Base-by-base conservation (phyloP, 64 coral and sea anemone genomes). In the Porites australiensis region DNA sequence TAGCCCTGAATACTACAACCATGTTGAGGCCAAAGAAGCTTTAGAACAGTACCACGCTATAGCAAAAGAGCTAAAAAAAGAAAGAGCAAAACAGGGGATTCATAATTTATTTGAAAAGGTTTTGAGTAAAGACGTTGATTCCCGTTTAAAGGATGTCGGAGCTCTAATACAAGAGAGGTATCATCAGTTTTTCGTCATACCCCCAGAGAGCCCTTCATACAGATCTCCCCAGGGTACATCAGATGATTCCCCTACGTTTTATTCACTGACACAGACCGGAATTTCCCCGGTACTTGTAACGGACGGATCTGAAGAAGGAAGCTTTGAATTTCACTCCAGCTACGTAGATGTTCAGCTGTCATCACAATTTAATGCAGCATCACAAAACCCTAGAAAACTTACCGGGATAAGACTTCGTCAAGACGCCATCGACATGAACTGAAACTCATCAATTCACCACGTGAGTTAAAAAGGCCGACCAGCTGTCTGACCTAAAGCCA, bases 1-100 rank as follows among this genome's bases (percentile, higher is more conserved):
- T 2, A 65, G 55, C 16, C 58, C n/a, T 66, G 16, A 83, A 18
- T 83, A 83, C 19, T 83, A 83, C 16, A 37, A 20, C 60, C 79
- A 83, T 50, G 79, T 83, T 49, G 79, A 83, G 60, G 79, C 59
- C 14, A 83, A 65, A 19, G 59, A 61, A 10, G 79, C 79, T 83
- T 59, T 83, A 5, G 59, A 64, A 10, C 60, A 45, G 11, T 83
- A 48, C 12, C 79, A 83, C 44, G 14, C 58, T 8, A 65, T 9
- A 14, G 79, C 79, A 16, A 83, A 83, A n/a, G 79, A 64, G 7
- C 55, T 65, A 5, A 60, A 58, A 13, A 67, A 48, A 50, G 18
- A 83, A 64, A 65, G 20, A 65, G 79, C 58, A 19, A 83, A 64
- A 16, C 64, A 19, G 60, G 79, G 48, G 59, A 46, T 83, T 47